Evolutionary conservation across 2,113 vertebrate species (phyloP).

Genomic region (Pithys albifrons): DNA sequence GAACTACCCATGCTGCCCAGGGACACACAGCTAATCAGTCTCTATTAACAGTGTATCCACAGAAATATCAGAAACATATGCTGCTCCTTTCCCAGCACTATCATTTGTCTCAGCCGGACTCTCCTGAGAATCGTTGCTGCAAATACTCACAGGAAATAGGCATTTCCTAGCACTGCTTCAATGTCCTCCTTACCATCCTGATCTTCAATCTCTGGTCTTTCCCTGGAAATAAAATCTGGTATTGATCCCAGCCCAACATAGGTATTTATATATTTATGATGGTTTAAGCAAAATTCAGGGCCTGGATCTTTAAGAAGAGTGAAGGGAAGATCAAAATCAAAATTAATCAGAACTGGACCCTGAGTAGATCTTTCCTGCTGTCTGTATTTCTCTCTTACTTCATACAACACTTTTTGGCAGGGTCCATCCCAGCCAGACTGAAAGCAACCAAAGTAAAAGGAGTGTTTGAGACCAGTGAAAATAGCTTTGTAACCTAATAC

Average conservation of each 20-base stretch:
- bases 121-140: not conserved
- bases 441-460: not conserved
- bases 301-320: not conserved
- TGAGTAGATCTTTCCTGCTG: not conserved
- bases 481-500: not conserved
- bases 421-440: not conserved
- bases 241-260: not conserved
- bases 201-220: not conserved
- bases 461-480: not conserved
- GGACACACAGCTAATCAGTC: not conserved
- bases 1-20: not conserved
- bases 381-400: not conserved
- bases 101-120: not conserved
- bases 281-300: not conserved
- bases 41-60: not conserved
- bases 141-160: not conserved
- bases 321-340: not conserved
- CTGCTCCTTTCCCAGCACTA: not conserved
- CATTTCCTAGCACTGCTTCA: not conserved
- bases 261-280: not conserved
- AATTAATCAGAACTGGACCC: not conserved
- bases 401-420: not conserved
- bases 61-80: not conserved
- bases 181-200: not conserved
- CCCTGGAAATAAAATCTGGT: not conserved